Base-by-base conservation (phyloP, 2,113 vertebrate genomes). In the Neofelis nebulosa region DNA sequence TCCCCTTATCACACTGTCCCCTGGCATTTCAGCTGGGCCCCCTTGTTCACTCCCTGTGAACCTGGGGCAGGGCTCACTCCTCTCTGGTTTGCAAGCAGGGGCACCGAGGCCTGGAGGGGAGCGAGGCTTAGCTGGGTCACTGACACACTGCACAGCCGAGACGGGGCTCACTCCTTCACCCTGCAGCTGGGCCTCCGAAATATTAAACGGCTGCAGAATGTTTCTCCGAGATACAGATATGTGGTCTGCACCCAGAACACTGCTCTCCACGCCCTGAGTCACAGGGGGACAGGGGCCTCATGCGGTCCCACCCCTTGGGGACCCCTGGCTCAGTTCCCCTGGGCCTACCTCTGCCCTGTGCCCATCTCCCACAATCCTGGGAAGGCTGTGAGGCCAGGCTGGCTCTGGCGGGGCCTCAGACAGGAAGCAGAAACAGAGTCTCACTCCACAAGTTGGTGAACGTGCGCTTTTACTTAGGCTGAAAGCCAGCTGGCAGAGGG, bases 401-500 rank as follows among this genome's bases (percentile, higher is more conserved):
- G 2, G 89, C 36, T 12, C n/a, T 18, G 13, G 78, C 0, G 0
- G 15, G 81, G 82, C 76, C 69, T 71, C 50, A 13, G 71, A 82
- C 55, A 90, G 48, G 79, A 93, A 93, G 74, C 13, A 4, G 76
- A 25, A 36, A 9, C 18, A 18, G 38, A 94, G 33, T 31, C 52
- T 61, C 76, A 19, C 31, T 5, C 27, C 16, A 21, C 41, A 69
- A 66, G 78, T 50, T 96, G 68, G 95, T 79, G 88, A 41, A 74
- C 0, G 7, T 57, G 65, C 1, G 2, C 57, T 12, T 25, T 91
- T 4, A 3, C 57, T 21, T 2, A 15, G 92, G 97, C 66, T 1
- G 9, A 2, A 4, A 27, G 79, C 94, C 97, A 96, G 95, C 90
- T 94, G 94, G 96, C 78, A 9, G 63, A 61, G 48, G 65, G 19